Base-by-base conservation (phyloP, 2,888 invertebrate species). In the Harpalus rubripes region DNA sequence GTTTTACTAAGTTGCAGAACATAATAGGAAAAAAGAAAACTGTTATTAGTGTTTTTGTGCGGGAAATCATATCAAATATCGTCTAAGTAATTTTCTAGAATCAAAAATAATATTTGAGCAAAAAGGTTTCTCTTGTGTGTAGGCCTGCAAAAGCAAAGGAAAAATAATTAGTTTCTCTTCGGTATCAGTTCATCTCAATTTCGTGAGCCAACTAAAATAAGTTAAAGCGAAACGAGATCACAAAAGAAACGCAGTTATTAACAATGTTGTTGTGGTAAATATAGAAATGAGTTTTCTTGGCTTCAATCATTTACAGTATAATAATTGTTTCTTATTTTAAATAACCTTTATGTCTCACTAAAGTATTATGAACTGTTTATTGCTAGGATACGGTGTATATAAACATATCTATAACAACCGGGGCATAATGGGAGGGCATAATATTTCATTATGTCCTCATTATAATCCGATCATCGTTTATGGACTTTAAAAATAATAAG, bases 131-230 rank as follows among this genome's bases (percentile, higher is more conserved):
- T 68, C n/a, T n/a, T 26, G 26, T 26, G 68, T n/a, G 32, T 32
- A 68, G 32, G 72, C n/a, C 68, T 68, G 32, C 68, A 16, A 74
- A 44, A 74, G 72, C 72, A 44, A 74, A 74, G 44, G 44, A 44
- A 74, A 65, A 74, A 74, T 74, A 74, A 74, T 74, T 74, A 74
- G 72, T 74, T 68, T 68, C 68, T 74, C 72, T 44, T 74, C 44
- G n/a, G 12, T 72, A 44, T 74, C 72, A 74, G 44, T 41, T 44
- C 72, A 44, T 74, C 72, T 44, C 72, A 74, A 74, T 74, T 44
- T 74, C 72, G 72, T 44, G 72, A 18, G 44, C 68, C 68, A 39
- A 68, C 68, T 68, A 68, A 74, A 74, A 74, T 74, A 74, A 74
- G 44, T 74, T 74, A 41, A 41, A 7, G 18, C 41, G 72, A 74